These are phyloP conservation scores for Oryctes rhinoceros DNA, from an alignment of 1,140 invertebrate species.

Conservation along the genomic window DNA sequence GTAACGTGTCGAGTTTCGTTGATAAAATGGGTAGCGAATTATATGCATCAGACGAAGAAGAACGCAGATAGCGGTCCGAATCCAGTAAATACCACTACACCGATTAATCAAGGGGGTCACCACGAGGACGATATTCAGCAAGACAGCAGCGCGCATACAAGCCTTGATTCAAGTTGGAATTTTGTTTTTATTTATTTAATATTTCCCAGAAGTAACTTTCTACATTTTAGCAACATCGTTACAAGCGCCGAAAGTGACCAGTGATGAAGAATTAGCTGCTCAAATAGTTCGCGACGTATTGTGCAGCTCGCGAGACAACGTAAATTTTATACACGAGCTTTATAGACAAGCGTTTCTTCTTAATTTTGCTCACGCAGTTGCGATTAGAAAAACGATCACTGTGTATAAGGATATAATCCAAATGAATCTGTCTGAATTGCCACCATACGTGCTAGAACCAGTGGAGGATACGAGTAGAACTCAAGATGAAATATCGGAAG, in stretches of 20 bases:
- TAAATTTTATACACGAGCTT: slow-evolving; percentile 94
- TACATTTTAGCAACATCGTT: slow-evolving; percentile 53
- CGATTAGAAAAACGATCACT: slow-evolving; percentile 87
- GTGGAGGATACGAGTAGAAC: slow-evolving; percentile 63
- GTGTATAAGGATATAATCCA: slow-evolving; percentile 98
- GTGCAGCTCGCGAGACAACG: slow-evolving; percentile 88
- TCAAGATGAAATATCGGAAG: slow-evolving; percentile 58
- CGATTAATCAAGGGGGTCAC: not conserved
- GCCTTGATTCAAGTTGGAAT: slow-evolving; percentile 58
- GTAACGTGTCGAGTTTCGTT: slow-evolving; percentile 81
- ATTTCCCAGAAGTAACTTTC: not conserved
- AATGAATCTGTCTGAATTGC: slow-evolving; percentile 79
- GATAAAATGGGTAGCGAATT: slow-evolving; percentile 89
- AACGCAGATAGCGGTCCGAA: slow-evolving; percentile 43
- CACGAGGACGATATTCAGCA: slow-evolving; percentile 56
- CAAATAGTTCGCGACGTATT: slow-evolving; percentile 85
- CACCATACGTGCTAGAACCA: slow-evolving; percentile 88
- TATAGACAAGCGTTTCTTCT: slow-evolving; percentile 93
- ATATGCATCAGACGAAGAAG: slow-evolving; percentile 69
- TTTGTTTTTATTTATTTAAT: not conserved
- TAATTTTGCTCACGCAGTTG: slow-evolving; percentile 86
- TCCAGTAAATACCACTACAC: slow-evolving; percentile 42
- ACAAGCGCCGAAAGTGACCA: slow-evolving; percentile 31
- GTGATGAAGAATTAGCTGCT: slow-evolving; percentile 55
- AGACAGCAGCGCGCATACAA: slow-evolving; percentile 54